Percentiles rank a stretch among this genome's conserved stretches.
Conservation (phyloP, 1,140 invertebrate genomes). For the Apocrypta bakeri region DNA sequence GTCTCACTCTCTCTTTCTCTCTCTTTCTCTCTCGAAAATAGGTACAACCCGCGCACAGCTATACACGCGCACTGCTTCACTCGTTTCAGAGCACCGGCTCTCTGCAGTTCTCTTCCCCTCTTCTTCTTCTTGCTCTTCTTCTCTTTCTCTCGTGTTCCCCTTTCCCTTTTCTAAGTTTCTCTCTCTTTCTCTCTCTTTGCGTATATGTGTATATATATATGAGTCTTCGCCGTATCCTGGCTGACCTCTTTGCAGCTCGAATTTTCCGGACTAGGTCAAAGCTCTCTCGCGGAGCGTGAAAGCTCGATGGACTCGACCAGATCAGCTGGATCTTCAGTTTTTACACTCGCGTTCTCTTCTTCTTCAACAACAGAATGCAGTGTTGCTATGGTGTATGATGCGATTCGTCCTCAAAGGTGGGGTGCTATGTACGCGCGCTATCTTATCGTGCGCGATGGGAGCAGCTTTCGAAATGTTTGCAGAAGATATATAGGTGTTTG, state of each 20-base stretch:
- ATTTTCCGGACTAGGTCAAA: conserved; percentile 1
- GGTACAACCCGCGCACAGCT: conserved; percentile 17
- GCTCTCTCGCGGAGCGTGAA: neutral
- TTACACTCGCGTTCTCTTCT: neutral
- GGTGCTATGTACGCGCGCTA: too few species aligned
- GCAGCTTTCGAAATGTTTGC: neutral
- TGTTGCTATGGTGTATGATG: too few species aligned
- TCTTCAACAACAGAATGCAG: too few species aligned
- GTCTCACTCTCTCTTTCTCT: neutral
- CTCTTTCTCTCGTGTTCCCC: conserved; percentile 13
- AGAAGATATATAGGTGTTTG: neutral
- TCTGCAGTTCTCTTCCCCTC: conserved; percentile 3
- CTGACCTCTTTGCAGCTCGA: neutral
- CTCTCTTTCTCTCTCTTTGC: neutral
- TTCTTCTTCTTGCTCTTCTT: neutral
- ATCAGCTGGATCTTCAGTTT: neutral
- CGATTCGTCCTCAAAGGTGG: too few species aligned
- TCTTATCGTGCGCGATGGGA: too few species aligned
- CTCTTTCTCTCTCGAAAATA: conserved; percentile 34
- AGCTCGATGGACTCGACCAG: neutral
- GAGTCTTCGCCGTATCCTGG: too few species aligned
- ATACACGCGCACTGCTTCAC: conserved; percentile 10
- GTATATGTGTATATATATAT: too few species aligned
- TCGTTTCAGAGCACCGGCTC: conserved; percentile 4
- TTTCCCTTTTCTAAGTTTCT: conserved; percentile 23